Evolutionary conservation across 35 echinoderm and acorn worm species (phyloP).

Genomic region (Heliocidaris tuberculata): DNA sequence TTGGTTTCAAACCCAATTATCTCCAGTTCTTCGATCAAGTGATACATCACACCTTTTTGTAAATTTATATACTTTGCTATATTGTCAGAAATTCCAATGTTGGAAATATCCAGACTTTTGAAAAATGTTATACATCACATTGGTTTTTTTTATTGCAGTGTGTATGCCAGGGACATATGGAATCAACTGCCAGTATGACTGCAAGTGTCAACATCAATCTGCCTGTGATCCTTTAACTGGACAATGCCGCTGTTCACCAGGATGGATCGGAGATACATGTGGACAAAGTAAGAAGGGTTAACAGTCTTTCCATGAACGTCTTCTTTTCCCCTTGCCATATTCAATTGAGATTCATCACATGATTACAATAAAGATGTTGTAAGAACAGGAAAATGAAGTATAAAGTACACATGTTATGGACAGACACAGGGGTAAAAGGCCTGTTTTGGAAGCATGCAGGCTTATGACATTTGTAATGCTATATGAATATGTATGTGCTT

Average conservation of each 20-base stretch:
- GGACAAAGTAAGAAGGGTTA: slow-evolving; percentile 12
- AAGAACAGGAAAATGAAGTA: not conserved
- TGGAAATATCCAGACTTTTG: not conserved
- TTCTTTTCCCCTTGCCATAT: not conserved
- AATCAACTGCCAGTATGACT: slow-evolving; percentile 27
- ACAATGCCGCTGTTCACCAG: not conserved
- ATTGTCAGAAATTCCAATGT: too few relatives aligned
- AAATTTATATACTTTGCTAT: too few relatives aligned
- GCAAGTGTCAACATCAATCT: slow-evolving; percentile 10
- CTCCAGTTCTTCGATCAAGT: too few relatives aligned
- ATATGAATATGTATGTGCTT: too few relatives aligned
- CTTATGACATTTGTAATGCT: too few relatives aligned
- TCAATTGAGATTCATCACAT: not conserved
- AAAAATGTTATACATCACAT: not conserved
- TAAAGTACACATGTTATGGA: not conserved
- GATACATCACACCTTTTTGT: too few relatives aligned
- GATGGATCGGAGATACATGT: slow-evolving; percentile 39
- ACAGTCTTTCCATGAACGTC: not conserved
- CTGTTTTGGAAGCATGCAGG: too few relatives aligned
- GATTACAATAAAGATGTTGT: not conserved
- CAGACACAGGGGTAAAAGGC: too few relatives aligned
- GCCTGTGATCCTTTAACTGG: slow-evolving; percentile 19
- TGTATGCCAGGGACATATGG: slow-evolving; percentile 28
- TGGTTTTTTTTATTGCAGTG: not conserved
- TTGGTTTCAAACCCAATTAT: too few relatives aligned